A percentile compares a stretch with the other conserved stretches of the same genome.
Conservation (phyloP, 2,113 vertebrate genomes). For the Poeciliopsis prolifica region DNA sequence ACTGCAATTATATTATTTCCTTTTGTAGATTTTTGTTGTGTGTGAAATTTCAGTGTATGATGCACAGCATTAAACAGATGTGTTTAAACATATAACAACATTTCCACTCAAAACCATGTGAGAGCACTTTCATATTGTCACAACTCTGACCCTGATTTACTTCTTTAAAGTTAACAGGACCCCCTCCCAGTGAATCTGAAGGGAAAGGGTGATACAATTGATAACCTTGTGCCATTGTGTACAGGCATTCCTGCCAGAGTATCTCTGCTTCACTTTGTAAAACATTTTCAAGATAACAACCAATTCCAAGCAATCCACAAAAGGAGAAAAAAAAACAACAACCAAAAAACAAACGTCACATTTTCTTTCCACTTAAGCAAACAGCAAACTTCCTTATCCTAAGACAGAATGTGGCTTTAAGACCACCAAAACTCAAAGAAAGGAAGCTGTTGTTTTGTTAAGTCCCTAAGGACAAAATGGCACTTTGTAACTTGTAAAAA, state of each 20-base stretch:
- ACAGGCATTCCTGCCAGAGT: slow-evolving; percentile 32
- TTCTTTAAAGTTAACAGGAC: slow-evolving; percentile 28
- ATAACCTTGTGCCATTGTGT: slow-evolving; percentile 58
- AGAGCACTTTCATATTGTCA: background rate
- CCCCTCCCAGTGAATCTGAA: slow-evolving; percentile 22
- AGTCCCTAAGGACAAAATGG: slow-evolving; percentile 32
- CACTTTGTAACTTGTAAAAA: slow-evolving; percentile 44
- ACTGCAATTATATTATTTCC: background rate
- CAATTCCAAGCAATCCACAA: slow-evolving; percentile 55
- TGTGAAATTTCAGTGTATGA: background rate
- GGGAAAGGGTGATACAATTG: slow-evolving; percentile 38
- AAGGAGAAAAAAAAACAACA: slow-evolving; percentile 41
- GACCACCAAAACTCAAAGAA: slow-evolving; percentile 62
- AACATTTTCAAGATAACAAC: slow-evolving; percentile 55
- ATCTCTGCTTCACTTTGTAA: slow-evolving; percentile 47
- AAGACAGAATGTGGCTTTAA: slow-evolving; percentile 51
- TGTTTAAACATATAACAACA: background rate
- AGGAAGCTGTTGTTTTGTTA: slow-evolving; percentile 39
- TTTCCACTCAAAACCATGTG: background rate
- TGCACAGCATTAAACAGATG: background rate
- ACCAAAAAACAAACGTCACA: slow-evolving; percentile 27
- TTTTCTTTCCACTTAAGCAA: slow-evolving; percentile 61
- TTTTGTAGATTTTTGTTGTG: background rate
- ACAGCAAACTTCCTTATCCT: slow-evolving; percentile 59
- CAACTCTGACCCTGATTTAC: background rate